Percentiles rank a stretch among this genome's conserved stretches.
Evolutionary conservation across 2,797 vertebrate species (phyloP).

Genomic region (Onychomys torridus): DNA sequence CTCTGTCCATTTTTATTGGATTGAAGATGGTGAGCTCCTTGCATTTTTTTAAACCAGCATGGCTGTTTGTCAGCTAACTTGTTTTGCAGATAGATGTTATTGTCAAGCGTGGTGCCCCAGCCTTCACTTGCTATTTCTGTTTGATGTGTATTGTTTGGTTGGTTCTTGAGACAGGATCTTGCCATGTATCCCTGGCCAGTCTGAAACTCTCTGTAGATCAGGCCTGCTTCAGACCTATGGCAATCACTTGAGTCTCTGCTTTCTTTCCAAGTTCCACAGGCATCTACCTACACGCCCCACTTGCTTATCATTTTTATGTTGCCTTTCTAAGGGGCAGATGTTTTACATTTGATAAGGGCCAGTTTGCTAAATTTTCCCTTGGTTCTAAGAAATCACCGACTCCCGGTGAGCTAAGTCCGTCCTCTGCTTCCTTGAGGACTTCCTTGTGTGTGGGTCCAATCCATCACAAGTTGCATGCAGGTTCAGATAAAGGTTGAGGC

Average conservation of each 20-base stretch:
- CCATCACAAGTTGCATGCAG: neutral
- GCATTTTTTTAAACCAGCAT: neutral
- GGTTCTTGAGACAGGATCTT: neutral
- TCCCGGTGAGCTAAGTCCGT: neutral
- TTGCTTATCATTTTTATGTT: neutral
- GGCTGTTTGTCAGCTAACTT: neutral
- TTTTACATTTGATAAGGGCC: neutral
- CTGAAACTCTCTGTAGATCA: neutral
- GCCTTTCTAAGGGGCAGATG: neutral
- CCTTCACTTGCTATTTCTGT: neutral
- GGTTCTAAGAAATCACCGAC: neutral
- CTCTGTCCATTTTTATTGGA: neutral
- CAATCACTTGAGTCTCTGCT: neutral
- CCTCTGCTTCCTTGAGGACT: neutral
- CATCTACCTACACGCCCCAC: accelerated
- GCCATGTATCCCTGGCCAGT: neutral
- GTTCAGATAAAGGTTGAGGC: neutral
- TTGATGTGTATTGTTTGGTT: neutral
- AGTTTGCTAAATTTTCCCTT: neutral
- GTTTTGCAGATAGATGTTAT: neutral
- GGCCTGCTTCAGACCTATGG: neutral
- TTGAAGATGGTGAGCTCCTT: neutral
- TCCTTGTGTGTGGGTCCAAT: neutral
- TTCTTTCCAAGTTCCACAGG: neutral
- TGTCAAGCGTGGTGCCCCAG: neutral